Evolutionary conservation across 1,140 invertebrate genomes (phyloP).

Genomic region (Lordiphosa mommai): DNA sequence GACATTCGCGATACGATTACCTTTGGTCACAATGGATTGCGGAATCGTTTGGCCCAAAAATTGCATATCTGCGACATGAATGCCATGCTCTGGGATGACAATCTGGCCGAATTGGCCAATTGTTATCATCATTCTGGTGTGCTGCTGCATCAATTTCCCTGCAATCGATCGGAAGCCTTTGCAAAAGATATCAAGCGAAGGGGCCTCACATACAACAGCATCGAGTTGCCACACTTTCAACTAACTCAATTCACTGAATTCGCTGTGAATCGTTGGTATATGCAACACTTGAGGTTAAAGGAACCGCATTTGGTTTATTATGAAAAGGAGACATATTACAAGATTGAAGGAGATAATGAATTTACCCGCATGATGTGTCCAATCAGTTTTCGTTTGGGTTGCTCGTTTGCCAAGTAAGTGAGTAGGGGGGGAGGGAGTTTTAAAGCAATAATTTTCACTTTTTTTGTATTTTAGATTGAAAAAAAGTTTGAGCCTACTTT

Average conservation of each 20-base stretch:
- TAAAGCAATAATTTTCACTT: neutral
- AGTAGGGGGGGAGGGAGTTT: no score
- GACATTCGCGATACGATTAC: neutral
- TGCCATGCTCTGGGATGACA: constrained; percentile 9
- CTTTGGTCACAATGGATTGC: constrained; percentile 27
- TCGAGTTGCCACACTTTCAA: neutral
- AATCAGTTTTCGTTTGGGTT: constrained; percentile 1
- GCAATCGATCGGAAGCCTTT: neutral
- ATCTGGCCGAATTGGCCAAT: constrained; percentile 7
- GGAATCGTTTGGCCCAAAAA: constrained; percentile 22
- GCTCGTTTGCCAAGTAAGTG: constrained; percentile 26
- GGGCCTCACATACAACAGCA: neutral
- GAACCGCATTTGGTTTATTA: neutral
- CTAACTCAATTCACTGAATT: neutral
- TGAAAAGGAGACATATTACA: fast-evolving
- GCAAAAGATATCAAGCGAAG: neutral
- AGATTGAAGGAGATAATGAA: neutral
- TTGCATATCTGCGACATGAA: constrained; percentile 17
- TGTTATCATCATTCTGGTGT: constrained; percentile 1
- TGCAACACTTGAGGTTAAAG: neutral
- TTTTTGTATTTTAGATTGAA: neutral
- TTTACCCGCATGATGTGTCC: constrained; percentile 19
- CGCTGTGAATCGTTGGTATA: constrained; percentile 16
- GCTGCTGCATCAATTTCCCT: neutral
- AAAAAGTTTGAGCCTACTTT: constrained; percentile 14